These are phyloP conservation scores for Anableps anableps DNA, from an alignment of 2,797 vertebrate species.

Conservation along the genomic window DNA sequence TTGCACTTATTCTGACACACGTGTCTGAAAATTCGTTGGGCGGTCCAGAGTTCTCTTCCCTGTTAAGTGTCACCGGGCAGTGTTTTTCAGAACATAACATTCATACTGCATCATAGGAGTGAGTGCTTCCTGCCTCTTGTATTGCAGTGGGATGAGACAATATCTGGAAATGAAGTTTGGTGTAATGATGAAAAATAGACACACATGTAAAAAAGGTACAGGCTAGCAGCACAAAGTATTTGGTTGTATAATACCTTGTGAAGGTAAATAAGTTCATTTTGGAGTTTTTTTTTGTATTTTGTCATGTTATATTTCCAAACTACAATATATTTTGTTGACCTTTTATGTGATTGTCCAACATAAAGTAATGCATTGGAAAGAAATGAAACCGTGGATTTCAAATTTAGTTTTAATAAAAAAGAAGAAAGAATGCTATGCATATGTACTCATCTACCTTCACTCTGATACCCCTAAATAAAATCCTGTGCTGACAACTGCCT, in stretches of 20 bases:
- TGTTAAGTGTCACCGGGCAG: conserved; percentile 71
- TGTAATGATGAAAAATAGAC: conserved; percentile 38
- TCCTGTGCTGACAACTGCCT: not conserved
- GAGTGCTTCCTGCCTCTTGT: conserved; percentile 75
- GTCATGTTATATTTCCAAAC: not conserved
- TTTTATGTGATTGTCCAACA: not conserved
- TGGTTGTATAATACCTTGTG: not conserved
- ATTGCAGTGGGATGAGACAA: conserved; percentile 66
- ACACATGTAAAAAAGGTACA: conserved; percentile 25
- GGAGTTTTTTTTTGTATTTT: not conserved
- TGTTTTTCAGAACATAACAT: conserved; percentile 67
- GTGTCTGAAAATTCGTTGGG: conserved; percentile 53
- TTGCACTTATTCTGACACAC: conserved; percentile 32
- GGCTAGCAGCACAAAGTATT: not conserved
- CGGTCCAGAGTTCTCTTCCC: conserved; percentile 50
- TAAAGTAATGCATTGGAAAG: not conserved
- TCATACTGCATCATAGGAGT: conserved; percentile 58
- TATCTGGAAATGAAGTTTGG: conserved; percentile 74
- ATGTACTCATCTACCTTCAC: not conserved
- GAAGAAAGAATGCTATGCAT: not conserved
- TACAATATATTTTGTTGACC: not conserved
- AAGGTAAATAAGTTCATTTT: not conserved
- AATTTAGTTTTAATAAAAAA: not conserved
- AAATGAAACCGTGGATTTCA: not conserved
- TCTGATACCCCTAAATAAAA: not conserved